Percentiles rank a stretch among this genome's conserved stretches.
These are phyloP conservation scores for Chesias legatella DNA, from an alignment of 2,888 invertebrate species.

Conservation along the genomic window DNA sequence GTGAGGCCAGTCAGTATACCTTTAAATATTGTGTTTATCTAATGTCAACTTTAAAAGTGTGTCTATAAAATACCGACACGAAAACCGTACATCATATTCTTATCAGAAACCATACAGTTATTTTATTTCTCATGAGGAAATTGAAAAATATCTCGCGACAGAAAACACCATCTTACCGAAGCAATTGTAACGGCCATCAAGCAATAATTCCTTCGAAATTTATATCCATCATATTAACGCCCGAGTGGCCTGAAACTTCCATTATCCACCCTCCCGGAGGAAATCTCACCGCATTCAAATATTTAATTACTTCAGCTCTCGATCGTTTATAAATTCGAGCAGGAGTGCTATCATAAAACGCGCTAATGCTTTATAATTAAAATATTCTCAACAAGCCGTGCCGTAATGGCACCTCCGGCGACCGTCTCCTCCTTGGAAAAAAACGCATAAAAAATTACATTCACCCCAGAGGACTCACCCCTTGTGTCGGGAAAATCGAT, in stretches of 20 bases:
- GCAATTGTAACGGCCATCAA: slow-evolving; percentile 72
- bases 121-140: slow-evolving; percentile 5
- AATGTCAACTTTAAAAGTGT: too few species aligned
- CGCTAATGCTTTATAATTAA: slow-evolving; percentile 81
- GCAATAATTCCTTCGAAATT: slow-evolving; percentile 77
- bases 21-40: too few species aligned
- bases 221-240: slow-evolving; percentile 76
- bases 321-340: slow-evolving; percentile 77
- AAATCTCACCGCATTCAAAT: slow-evolving; percentile 80
- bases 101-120: background rate
- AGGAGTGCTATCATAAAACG: slow-evolving; percentile 80
- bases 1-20: too few species aligned
- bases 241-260: slow-evolving; percentile 55
- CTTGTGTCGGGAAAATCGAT: slow-evolving; percentile 81
- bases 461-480: slow-evolving; percentile 81
- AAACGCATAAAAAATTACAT: slow-evolving; percentile 82
- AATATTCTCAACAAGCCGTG: slow-evolving; percentile 82
- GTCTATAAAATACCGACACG: too few species aligned
- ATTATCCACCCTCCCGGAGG: slow-evolving; percentile 72
- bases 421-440: slow-evolving; percentile 72
- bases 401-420: slow-evolving; percentile 80
- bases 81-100: background rate
- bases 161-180: slow-evolving; percentile 54
- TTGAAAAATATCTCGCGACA: slow-evolving; percentile 35
- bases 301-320: slow-evolving; percentile 78